Percentiles rank a stretch among this genome's conserved stretches.
Conservation (phyloP, 2,797 vertebrate genomes). For the Anguilla obscura region DNA sequence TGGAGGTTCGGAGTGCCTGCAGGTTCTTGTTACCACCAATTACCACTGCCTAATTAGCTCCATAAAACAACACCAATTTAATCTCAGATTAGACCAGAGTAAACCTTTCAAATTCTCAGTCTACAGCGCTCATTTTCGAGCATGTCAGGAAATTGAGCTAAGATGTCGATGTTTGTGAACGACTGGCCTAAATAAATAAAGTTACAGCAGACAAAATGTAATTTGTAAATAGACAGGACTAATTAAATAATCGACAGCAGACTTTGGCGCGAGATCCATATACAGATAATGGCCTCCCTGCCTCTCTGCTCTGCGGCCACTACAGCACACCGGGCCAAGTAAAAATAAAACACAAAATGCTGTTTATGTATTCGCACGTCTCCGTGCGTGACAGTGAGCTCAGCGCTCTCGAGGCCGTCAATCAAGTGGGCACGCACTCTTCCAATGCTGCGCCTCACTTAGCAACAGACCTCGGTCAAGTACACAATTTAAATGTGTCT, state of each 20-base stretch:
- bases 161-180: too few relatives aligned
- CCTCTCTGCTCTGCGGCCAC: not conserved
- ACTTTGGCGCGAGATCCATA: too few relatives aligned
- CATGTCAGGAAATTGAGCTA: too few relatives aligned
- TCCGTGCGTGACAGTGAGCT: not conserved
- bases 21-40: too few relatives aligned
- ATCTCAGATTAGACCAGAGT: not conserved
- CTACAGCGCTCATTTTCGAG: not conserved
- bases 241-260: too few relatives aligned
- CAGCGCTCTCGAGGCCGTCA: not conserved
- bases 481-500: not conserved
- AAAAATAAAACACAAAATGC: not conserved
- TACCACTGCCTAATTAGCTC: not conserved
- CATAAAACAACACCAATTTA: not conserved
- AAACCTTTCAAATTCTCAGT: not conserved
- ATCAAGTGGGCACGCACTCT: not conserved
- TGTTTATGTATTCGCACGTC: not conserved
- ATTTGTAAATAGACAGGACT: too few relatives aligned
- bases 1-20: too few relatives aligned
- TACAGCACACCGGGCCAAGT: not conserved
- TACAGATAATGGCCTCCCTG: too few relatives aligned
- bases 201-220: too few relatives aligned
- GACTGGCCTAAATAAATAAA: too few relatives aligned
- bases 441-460: not conserved
- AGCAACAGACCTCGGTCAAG: not conserved